Evolutionary conservation across 2,113 vertebrate genomes (phyloP).

Genomic region (Catharus bicknelli): DNA sequence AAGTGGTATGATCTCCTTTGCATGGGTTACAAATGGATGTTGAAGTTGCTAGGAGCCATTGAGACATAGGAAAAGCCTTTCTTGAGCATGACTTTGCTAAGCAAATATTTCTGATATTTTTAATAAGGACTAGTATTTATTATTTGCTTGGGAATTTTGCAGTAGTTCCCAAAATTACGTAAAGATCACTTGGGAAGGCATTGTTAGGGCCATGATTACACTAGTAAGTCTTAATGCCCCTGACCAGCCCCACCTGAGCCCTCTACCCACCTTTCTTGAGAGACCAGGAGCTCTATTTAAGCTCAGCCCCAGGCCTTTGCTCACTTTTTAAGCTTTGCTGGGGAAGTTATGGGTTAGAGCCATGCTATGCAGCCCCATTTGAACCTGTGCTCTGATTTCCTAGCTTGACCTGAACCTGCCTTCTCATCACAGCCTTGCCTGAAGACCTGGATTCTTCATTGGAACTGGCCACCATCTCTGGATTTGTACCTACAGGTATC

Average conservation of each 20-base stretch:
- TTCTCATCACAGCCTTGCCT: background rate
- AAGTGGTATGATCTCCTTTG: background rate
- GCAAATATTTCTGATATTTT: background rate
- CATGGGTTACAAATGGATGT: background rate
- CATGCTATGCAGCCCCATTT: fast-evolving
- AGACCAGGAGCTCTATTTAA: background rate
- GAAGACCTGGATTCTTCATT: background rate
- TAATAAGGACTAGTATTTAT: background rate
- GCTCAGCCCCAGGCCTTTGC: fast-evolving
- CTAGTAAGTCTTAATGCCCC: background rate
- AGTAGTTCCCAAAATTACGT: background rate
- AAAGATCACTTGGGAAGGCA: background rate
- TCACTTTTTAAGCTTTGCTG: fast-evolving
- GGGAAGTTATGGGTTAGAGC: fast-evolving
- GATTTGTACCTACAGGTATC: background rate
- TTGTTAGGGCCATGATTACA: background rate
- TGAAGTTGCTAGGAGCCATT: background rate
- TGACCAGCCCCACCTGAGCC: background rate
- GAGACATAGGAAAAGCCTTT: background rate
- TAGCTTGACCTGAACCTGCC: background rate
- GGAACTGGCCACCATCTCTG: background rate
- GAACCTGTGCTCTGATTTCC: fast-evolving
- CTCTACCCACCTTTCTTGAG: background rate
- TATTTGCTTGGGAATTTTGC: background rate
- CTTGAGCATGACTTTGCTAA: background rate